These are phyloP conservation scores for Campoletis sonorensis DNA, from an alignment of 1,140 invertebrate genomes.

Conservation along the genomic window DNA sequence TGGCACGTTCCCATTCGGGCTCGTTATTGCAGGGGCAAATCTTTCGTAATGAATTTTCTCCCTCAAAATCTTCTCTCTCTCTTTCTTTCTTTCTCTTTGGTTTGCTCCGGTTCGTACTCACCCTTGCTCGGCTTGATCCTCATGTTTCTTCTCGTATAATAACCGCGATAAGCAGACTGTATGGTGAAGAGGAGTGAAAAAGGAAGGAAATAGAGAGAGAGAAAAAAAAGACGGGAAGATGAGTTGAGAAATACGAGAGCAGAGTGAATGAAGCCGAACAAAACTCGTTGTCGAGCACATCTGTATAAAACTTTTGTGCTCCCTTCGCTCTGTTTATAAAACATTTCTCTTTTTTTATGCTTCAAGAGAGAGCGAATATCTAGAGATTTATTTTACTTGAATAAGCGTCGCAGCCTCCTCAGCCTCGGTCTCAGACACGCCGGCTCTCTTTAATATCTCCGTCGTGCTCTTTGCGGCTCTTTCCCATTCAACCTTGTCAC, in stretches of 20 bases:
- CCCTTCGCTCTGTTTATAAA: neutral
- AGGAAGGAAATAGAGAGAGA: constrained; percentile 3
- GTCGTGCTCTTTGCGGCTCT: constrained; percentile 73
- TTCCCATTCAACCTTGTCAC: constrained; percentile 73
- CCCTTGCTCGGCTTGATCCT: constrained; percentile 49
- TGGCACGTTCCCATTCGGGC: constrained; percentile 9
- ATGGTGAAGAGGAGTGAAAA: constrained; percentile 17
- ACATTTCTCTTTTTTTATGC: constrained; percentile 5
- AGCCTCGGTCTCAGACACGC: constrained; percentile 71
- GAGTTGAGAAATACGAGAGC: neutral
- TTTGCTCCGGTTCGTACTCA: neutral
- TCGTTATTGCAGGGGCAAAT: constrained; percentile 39
- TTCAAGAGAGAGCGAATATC: neutral
- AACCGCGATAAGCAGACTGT: constrained; percentile 74
- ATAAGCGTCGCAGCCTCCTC: constrained; percentile 71
- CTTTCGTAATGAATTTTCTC: constrained; percentile 40
- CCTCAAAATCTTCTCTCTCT: constrained; percentile 6
- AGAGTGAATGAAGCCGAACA: neutral
- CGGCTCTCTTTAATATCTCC: constrained; percentile 70
- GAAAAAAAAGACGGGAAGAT: neutral
- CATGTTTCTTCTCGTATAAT: constrained; percentile 70
- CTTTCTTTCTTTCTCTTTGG: neutral
- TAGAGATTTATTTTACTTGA: constrained; percentile 60
- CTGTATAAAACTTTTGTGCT: constrained; percentile 22
- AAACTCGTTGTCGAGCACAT: constrained; percentile 29